A percentile compares a stretch with the other conserved stretches of the same genome.
phyloP scores from a whole-genome alignment of 2,797 vertebrate species.

The Phoxinus dragarum region DNA sequence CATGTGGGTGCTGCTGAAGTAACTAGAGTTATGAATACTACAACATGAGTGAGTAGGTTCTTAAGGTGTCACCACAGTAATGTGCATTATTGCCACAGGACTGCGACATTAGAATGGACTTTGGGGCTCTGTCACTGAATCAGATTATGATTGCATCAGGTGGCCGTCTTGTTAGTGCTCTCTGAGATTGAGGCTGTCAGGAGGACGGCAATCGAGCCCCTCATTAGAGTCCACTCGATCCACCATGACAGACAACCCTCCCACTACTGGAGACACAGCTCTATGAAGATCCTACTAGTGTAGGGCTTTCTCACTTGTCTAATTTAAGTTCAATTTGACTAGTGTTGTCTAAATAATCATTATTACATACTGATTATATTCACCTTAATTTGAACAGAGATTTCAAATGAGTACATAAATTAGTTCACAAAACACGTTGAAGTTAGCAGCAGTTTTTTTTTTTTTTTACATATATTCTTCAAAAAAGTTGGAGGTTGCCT shows the following conservation, averaged over 20 bases:
- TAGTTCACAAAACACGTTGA: not conserved
- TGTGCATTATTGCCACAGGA: conserved; percentile 42
- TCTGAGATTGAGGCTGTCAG: conserved; percentile 50
- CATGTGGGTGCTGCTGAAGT: not conserved
- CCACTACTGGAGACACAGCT: conserved; percentile 15
- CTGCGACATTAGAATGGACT: conserved; percentile 23
- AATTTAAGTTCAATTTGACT: conserved; percentile 1
- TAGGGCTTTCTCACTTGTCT: not conserved
- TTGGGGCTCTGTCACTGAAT: conserved; percentile 42
- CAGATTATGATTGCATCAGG: conserved; percentile 52
- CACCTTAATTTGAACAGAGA: not conserved
- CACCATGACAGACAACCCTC: conserved; percentile 35
- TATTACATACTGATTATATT: not conserved
- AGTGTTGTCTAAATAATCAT: conserved; percentile 3
- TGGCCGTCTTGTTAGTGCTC: conserved; percentile 50
- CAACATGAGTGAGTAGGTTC: conserved; percentile 20
- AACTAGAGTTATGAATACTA: not conserved
- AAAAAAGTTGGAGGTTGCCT: not conserved
- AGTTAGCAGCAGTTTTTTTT: not conserved
- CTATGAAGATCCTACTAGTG: conserved; percentile 28
- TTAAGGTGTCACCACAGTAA: conserved; percentile 44
- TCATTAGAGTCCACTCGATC: conserved; percentile 49
- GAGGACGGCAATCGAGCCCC: conserved; percentile 21
- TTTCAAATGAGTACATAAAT: not conserved
- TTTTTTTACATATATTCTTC: not conserved